Evolutionary conservation across 2,113 vertebrate genomes (phyloP).

Genomic region (Procavia capensis): DNA sequence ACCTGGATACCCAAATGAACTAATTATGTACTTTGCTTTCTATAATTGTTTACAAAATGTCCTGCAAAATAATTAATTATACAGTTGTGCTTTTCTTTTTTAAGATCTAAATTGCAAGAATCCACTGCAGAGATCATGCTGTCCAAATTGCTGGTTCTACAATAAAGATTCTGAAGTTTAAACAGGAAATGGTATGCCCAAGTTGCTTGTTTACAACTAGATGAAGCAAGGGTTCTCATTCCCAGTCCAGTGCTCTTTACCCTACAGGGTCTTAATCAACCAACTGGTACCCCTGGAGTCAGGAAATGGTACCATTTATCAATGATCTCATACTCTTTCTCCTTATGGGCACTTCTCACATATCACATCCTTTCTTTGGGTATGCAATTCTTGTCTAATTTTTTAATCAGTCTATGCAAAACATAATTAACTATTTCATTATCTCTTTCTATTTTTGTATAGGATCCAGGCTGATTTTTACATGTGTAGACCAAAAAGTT

Average conservation of each 20-base stretch:
- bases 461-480: constrained; percentile 2
- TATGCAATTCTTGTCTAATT: neutral
- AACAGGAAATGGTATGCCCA: neutral
- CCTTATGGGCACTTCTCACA: neutral
- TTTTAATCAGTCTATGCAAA: constrained; percentile 57
- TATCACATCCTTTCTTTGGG: neutral
- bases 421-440: constrained; percentile 45
- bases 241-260: neutral
- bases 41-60: constrained; percentile 23
- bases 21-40: neutral
- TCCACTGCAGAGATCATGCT: neutral
- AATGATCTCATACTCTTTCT: neutral
- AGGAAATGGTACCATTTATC: neutral
- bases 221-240: neutral
- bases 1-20: neutral
- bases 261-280: neutral
- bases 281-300: neutral
- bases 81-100: neutral
- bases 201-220: neutral
- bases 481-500: neutral
- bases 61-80: neutral
- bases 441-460: constrained; percentile 48
- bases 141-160: neutral
- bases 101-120: neutral
- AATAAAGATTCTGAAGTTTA: neutral